A percentile compares a stretch with the other conserved stretches of the same genome.
Conservation (phyloP, 2,888 invertebrate species). For the Philaethria dido region DNA sequence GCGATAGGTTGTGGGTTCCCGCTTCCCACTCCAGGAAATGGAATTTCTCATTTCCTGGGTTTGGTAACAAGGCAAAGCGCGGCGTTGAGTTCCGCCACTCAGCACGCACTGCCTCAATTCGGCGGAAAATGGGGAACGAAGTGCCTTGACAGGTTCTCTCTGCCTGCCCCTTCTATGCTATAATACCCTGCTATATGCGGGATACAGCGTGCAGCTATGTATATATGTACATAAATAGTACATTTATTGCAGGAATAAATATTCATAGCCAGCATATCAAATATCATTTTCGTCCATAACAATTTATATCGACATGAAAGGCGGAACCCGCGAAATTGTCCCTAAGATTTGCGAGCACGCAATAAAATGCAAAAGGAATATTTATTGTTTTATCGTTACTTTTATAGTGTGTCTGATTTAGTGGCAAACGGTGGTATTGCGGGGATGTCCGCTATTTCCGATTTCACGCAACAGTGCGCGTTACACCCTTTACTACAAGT, state of each 20-base stretch:
- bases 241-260: conserved; percentile 18
- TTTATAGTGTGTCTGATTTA: conserved; percentile 79
- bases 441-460: conserved; percentile 70
- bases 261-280: conserved; percentile 22
- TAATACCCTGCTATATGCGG: no score
- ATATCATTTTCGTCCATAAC: conserved; percentile 14
- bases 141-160: no score
- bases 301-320: conserved; percentile 32
- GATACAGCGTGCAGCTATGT: no score
- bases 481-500: neutral
- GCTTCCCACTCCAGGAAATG: no score
- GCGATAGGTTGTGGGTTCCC: no score
- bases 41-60: no score
- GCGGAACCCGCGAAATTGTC: conserved; percentile 32
- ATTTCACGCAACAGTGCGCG: conserved; percentile 70
- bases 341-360: conserved; percentile 63
- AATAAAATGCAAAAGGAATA: conserved; percentile 74
- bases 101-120: no score
- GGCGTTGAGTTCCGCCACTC: no score
- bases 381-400: conserved; percentile 74
- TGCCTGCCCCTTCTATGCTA: no score
- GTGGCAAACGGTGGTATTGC: conserved; percentile 63
- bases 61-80: no score
- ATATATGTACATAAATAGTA: neutral
- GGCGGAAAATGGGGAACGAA: no score